Evolutionary conservation across 2,113 vertebrate species (phyloP), one percentile per base, ranked within the genome.

Genomic region (Rhynchopsitta pachyrhyncha): DNA sequence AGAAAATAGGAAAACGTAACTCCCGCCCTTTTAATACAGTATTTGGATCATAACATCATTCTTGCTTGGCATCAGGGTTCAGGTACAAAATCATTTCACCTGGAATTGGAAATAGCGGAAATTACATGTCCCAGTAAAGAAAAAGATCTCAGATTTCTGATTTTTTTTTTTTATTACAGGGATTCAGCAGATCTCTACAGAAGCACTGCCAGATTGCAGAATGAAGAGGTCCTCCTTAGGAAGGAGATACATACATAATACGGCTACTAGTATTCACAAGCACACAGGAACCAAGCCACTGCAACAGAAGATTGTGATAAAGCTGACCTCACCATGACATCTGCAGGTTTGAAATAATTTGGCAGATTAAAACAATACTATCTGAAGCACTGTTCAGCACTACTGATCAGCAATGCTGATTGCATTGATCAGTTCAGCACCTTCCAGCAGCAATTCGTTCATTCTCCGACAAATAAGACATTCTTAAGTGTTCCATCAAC

Each of bases 281-380:
- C 7, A 11, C 4, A 3, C 31, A 49, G 23, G 25, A 81, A 47
- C 23, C 44, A 49, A 80, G 47, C 22, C 28, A 22, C 35, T 50
- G 0, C 0, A 10, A 53, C 0, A 42, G 39, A 37, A 59, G 17
- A 39, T 0, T 28, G 29, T 16, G 27, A 33, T 33, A 49, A 77
- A 52, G 17, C 10, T 55, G 14, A 28, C 25, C 31, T 67, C 55
- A n/a, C 42, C 2, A 1, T 33, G 42, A 50, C 29, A 66, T 16
- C 37, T 44, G 19, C 11, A 70, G 35, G 41, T 37, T 81, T 55
- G 37, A n/a, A 29, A 39, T 35, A 47, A 53, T 25, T 19, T 15
- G 57, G 41, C 44, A 84, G 33, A 53, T 66, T 66, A 66, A 77
- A 86, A 67, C 35, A 42, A 33, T 4, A 2, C 20, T 17, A 35